Evolutionary conservation across 1,140 invertebrate species (phyloP).

Genomic region (Galleria mellonella): DNA sequence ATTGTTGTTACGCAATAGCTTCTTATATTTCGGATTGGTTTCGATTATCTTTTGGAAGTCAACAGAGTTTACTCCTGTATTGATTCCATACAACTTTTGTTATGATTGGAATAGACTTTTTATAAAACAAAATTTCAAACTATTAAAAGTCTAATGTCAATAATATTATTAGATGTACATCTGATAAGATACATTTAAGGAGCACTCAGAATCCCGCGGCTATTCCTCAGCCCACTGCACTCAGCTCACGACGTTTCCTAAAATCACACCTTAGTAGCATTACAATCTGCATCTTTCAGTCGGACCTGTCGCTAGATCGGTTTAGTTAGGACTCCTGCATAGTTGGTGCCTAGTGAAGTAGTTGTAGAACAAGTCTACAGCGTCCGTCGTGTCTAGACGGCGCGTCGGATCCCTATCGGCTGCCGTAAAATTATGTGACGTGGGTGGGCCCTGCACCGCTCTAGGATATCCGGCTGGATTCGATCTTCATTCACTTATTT

Average conservation of each 20-base stretch:
- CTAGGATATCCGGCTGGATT: constrained; percentile 30
- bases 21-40: no score
- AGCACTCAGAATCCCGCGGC: constrained; percentile 8
- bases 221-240: constrained; percentile 5
- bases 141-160: constrained; percentile 6
- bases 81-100: no score
- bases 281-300: constrained; percentile 28
- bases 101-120: no score
- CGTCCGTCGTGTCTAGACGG: constrained; percentile 63
- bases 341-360: constrained; percentile 17
- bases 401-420: constrained; percentile 51
- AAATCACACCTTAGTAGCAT: constrained; percentile 39
- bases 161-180: no score
- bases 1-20: no score
- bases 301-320: constrained; percentile 41
- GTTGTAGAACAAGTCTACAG: constrained; percentile 52
- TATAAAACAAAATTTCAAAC: no score
- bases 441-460: constrained; percentile 25
- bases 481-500: constrained; percentile 25
- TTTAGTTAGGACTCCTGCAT: constrained; percentile 19
- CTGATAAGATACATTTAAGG: constrained; percentile 15
- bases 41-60: no score
- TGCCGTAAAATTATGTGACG: constrained; percentile 59
- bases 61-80: no score
- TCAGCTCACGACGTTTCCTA: constrained; percentile 19